Conservation (phyloP, 2,888 invertebrate genomes). For the Chrysina gloriosa region DNA sequence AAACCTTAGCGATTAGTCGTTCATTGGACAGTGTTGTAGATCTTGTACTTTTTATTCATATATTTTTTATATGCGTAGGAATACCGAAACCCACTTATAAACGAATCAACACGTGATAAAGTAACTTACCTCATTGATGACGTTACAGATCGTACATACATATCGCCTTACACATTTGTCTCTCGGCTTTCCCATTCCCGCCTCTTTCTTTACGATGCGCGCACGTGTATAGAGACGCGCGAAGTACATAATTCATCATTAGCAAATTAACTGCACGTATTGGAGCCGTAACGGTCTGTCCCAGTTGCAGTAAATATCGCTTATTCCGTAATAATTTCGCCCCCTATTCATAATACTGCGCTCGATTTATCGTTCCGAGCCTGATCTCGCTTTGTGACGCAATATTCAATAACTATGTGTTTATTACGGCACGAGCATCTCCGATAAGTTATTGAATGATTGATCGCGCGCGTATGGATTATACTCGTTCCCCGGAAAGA, state of each 20-base stretch:
- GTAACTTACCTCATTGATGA: too few relatives aligned
- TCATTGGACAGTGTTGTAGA: too few relatives aligned
- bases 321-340: constrained; percentile 23
- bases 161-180: too few relatives aligned
- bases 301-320: constrained; percentile 26
- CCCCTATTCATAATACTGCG: constrained; percentile 19
- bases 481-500: background rate
- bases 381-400: constrained; percentile 19
- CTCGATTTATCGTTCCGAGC: background rate
- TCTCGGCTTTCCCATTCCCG: too few relatives aligned
- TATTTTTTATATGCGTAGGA: too few relatives aligned
- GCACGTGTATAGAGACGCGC: too few relatives aligned
- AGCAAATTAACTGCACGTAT: constrained; percentile 27
- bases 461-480: background rate
- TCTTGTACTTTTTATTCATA: too few relatives aligned
- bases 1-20: too few relatives aligned
- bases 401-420: constrained; percentile 29
- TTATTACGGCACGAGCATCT: constrained; percentile 3
- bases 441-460: constrained; percentile 11
- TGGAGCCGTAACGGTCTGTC: constrained; percentile 26
- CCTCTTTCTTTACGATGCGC: background rate
- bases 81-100: too few relatives aligned
- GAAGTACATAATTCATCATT: constrained; percentile 23
- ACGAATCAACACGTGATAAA: too few relatives aligned
- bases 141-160: too few relatives aligned